phyloP scores from a whole-genome alignment of 35 echinoderm and acorn worm species.

The Diadema setosum region DNA sequence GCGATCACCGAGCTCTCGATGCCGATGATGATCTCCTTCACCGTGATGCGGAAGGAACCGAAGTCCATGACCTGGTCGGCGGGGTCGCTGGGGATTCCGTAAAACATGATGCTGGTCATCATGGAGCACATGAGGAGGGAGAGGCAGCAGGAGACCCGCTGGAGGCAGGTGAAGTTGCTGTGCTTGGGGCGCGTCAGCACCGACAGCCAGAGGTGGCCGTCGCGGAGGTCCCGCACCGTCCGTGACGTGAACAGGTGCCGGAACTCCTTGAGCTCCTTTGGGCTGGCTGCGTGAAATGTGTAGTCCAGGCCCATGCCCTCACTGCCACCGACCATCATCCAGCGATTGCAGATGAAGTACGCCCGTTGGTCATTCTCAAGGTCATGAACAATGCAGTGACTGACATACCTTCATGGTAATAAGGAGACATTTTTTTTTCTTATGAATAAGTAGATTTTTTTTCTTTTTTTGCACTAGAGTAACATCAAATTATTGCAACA shows the following conservation, averaged over 20 bases:
- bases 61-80: constrained; percentile 83
- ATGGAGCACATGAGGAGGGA: constrained; percentile 77
- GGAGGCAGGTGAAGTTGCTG: constrained; percentile 76
- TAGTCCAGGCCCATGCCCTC: constrained; percentile 50
- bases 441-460: too few species aligned
- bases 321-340: constrained; percentile 55
- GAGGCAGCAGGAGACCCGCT: constrained; percentile 82
- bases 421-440: too few species aligned
- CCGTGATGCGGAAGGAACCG: constrained; percentile 67
- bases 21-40: constrained; percentile 85
- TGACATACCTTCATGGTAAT: constrained; percentile 92
- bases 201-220: constrained; percentile 97
- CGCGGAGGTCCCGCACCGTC: constrained; percentile 59
- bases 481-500: too few species aligned
- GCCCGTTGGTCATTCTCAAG: constrained; percentile 61
- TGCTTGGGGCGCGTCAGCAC: constrained; percentile 55
- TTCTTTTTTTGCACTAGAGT: too few species aligned
- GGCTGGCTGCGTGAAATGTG: constrained; percentile 34
- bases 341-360: constrained; percentile 74
- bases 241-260: constrained; percentile 50
- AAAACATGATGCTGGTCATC: constrained; percentile 99
- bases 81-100: constrained; percentile 65
- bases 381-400: constrained; percentile 80
- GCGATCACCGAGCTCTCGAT: constrained; percentile 74
- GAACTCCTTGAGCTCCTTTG: constrained; percentile 47